A percentile compares a stretch with the other conserved stretches of the same genome.
Conservation (phyloP, 2,888 invertebrate species). For the Arrhopalites spinosus region DNA sequence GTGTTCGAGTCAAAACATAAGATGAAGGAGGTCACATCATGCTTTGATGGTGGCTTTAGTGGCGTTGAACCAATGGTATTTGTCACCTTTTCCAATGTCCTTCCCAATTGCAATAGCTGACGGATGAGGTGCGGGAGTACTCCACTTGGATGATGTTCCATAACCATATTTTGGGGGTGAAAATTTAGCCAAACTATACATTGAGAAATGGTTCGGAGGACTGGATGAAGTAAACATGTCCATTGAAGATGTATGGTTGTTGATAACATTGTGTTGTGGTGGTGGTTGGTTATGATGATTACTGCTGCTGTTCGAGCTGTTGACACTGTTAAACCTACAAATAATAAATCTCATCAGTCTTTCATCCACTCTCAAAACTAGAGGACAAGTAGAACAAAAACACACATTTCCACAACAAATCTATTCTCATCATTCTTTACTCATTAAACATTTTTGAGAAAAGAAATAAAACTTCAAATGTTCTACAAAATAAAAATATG, state of each 20-base stretch:
- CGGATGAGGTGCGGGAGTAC: constrained; percentile 44
- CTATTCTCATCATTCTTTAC: no score
- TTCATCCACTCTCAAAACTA: no score
- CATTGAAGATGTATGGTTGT: constrained; percentile 18
- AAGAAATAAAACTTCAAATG: no score
- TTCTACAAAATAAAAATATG: no score
- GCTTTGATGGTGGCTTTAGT: constrained; percentile 54
- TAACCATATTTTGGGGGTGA: constrained; percentile 53
- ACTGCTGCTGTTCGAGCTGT: constrained; percentile 29
- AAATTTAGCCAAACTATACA: constrained; percentile 52
- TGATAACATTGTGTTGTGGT: constrained; percentile 14
- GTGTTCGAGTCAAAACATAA: constrained; percentile 25
- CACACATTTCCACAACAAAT: no score
- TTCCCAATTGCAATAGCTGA: constrained; percentile 36
- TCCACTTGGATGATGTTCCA: constrained; percentile 52
- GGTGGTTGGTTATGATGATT: constrained; percentile 23
- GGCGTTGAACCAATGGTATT: constrained; percentile 54
- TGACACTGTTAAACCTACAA: constrained; percentile 39
- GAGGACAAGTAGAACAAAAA: no score
- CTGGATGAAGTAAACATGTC: constrained; percentile 45
- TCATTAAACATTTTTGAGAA: no score
- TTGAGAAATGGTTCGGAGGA: constrained; percentile 51
- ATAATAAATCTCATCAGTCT: no score
- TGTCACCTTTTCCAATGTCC: constrained; percentile 51
- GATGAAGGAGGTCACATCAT: constrained; percentile 34